Base-by-base conservation (phyloP, 1,140 invertebrate species). In the Plectrocnemia conspersa region DNA sequence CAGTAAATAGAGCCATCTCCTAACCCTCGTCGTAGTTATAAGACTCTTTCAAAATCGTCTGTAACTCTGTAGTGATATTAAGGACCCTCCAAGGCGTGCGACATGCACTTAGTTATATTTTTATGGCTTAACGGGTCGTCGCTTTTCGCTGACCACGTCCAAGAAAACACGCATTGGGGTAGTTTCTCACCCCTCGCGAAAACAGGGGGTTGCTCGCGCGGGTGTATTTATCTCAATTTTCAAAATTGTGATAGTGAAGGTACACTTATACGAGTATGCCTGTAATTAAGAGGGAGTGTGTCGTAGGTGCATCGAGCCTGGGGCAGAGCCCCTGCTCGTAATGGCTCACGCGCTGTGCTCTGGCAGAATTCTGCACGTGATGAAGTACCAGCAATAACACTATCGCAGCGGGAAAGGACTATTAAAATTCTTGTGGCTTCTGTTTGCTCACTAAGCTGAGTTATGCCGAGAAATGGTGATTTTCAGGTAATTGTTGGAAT, bases 331-430 rank as follows among this genome's bases (percentile, higher is more conserved):
- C 27, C 15, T 9, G 18, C 35, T 38, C n/a, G 44, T 47, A 47
- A 47, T 47, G 44, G 44, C 11, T 13, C 25, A 32, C 25, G 24
- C 24, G 24, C 23, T 9, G 7, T 25, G 42, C 11, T 15, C 25
- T 7, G 5, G 16, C 11, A 47, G 44, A 27, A 47, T 47, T 32
- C 27, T 19, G 9, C 44, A 27, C 11, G 21, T 32, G 44, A 47
- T 47, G 24, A 47, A 47, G 44, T 47, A 27, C 44, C 23, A 19
- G 44, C 21, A 47, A 47, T 47, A 47, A 47, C 25, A 47, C 44
- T 47, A 47, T 47, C 13, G 44, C 44, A 15, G 16, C 23, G 25
- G 44, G 44, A 47, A 47, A 32, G 10, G 24, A 19, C 44, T 27
- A 47, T 47, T 47, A 27, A 47, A 47, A 47, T 47, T 27, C 44